phyloP scores from a whole-genome alignment of 2,113 vertebrate species.

The Loxodonta africana region DNA sequence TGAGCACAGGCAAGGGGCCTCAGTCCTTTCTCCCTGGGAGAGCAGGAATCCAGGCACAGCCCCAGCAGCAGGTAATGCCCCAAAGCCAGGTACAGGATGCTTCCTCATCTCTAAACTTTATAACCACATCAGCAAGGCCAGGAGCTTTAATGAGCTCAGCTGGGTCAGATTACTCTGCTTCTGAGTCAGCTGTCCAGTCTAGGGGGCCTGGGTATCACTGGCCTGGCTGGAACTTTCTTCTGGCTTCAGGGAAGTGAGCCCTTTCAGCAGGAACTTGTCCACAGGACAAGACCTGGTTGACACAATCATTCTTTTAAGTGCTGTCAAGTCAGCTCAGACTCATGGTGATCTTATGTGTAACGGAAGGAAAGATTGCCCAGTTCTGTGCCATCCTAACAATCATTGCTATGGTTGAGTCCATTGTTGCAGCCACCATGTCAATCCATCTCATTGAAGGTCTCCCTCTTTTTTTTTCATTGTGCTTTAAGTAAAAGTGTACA shows the following conservation, averaged over 20 bases:
- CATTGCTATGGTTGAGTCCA: background rate
- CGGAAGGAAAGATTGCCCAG: background rate
- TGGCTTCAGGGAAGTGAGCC: background rate
- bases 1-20: background rate
- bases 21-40: background rate
- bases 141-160: slow-evolving; percentile 1
- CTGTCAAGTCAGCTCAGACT: background rate
- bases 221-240: background rate
- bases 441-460: background rate
- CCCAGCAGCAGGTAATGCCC: background rate
- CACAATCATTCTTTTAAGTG: background rate
- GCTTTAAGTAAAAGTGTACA: too few species aligned
- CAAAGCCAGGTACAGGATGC: background rate
- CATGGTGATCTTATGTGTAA: background rate
- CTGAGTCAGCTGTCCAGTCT: background rate
- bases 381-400: background rate
- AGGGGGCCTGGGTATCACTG: background rate
- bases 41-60: background rate
- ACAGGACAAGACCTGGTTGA: background rate
- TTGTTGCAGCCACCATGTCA: background rate
- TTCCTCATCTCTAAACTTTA: background rate
- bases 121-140: background rate
- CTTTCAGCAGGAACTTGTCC: background rate
- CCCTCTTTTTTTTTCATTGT: too few species aligned
- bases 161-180: fast-evolving